These are phyloP conservation scores for Bombus huntii DNA, from an alignment of 1,140 invertebrate species.

Conservation along the genomic window DNA sequence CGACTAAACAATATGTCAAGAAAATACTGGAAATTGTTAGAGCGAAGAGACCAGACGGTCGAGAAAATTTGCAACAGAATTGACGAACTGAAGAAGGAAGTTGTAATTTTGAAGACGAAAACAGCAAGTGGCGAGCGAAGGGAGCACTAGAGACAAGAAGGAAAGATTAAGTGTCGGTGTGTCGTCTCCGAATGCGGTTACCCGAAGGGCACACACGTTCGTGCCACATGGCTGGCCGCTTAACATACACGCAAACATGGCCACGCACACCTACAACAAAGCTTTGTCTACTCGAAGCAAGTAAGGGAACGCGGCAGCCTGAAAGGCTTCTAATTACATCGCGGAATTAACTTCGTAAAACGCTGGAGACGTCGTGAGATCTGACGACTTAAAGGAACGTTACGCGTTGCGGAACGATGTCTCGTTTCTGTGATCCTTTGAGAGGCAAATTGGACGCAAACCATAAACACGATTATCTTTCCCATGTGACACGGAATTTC, in stretches of 20 bases:
- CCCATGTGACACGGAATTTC: neutral
- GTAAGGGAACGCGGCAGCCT: neutral
- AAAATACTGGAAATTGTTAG: too few species aligned
- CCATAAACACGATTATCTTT: conserved; percentile 35
- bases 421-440: conserved; percentile 10
- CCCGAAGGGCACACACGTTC: conserved; percentile 15
- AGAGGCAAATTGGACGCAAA: conserved; percentile 37
- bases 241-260: neutral
- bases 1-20: neutral
- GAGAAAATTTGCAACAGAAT: conserved; percentile 4
- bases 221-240: neutral
- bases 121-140: neutral
- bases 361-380: conserved; percentile 2
- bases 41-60: neutral
- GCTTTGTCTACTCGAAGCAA: conserved; percentile 14
- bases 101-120: neutral
- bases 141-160: conserved; percentile 3
- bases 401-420: neutral
- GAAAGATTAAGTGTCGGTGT: conserved; percentile 15
- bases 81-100: neutral
- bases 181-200: conserved; percentile 31
- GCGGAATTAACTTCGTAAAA: conserved; percentile 48
- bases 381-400: conserved; percentile 10
- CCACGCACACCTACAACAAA: too few species aligned
- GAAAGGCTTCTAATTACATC: conserved; percentile 40